Evolutionary conservation across 1,140 invertebrate genomes (phyloP), one percentile per base, ranked within the genome.

Genomic region (Apocrypta bakeri): DNA sequence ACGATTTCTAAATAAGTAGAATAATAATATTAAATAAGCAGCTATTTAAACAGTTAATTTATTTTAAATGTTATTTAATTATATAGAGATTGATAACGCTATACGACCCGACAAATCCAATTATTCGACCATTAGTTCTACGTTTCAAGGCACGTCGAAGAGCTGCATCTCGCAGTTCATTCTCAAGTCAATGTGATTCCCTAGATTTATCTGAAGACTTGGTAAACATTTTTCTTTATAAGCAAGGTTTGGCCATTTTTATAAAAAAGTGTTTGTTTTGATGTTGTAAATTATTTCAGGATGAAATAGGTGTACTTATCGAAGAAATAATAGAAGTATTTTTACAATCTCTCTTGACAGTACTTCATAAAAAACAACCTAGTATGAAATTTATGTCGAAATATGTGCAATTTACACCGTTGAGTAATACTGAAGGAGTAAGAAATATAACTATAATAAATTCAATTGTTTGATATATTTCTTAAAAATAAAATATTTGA

Each of bases 71-170:
- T 27, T 37, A 33, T 77, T 42, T 56, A 68, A 29, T 80, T 69
- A 24, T 75, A 21, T 86, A 92, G 90, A 90, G 92, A 87, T 87
- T 93, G 83, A 90, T 92, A 68, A 88, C 88, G 68, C 85, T 93
- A 9, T 93, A 93, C 71, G 92, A 93, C 87, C 93, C 93, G 84
- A 93, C 92, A 24, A 93, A 92, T 86, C 90, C 92, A 84, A 87
- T 90, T 69, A 85, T 93, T 79, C 89, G 92, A 77, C 91, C 93
- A 82, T 87, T 89, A 82, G 84, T 93, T 74, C 72, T 90, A 56
- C 87, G 88, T 40, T 92, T 87, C 83, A 89, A 86, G 84, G 84
- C 85, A 87, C 89, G 88, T 63, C 86, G 87, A 80, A 88, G 88
- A 87, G 88, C 87, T 27, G 87, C 88, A 73, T 91, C 90, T 1